These are phyloP conservation scores for Trissonchulus latispiculum DNA, from an alignment of 2,888 invertebrate species.

Conservation along the genomic window DNA sequence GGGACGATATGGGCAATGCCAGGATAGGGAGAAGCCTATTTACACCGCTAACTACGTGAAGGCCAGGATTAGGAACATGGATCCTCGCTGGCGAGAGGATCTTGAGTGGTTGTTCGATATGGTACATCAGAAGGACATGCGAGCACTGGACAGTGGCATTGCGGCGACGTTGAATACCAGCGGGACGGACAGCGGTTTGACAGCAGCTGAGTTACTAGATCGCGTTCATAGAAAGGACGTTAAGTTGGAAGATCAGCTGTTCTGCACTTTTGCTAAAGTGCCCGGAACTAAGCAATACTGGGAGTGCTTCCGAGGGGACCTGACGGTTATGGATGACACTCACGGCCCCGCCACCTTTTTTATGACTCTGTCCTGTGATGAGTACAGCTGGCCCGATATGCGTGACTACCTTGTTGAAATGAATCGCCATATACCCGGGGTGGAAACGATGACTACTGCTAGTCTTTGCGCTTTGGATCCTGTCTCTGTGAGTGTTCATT, in stretches of 20 bases:
- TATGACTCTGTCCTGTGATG: background rate
- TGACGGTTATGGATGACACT: background rate
- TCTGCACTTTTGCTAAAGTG: background rate
- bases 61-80: background rate
- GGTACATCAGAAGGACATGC: background rate
- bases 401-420: background rate
- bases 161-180: background rate
- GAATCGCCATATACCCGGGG: background rate
- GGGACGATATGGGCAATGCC: background rate
- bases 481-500: background rate
- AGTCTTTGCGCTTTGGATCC: background rate
- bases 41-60: background rate
- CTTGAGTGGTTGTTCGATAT: background rate
- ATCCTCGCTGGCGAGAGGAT: background rate
- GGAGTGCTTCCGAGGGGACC: background rate
- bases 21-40: background rate
- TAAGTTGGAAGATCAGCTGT: background rate
- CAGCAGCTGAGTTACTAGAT: background rate
- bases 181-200: background rate
- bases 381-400: constrained; percentile 6
- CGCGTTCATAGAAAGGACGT: background rate
- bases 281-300: constrained; percentile 1
- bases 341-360: background rate
- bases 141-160: background rate
- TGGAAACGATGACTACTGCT: background rate